phyloP scores from a whole-genome alignment of 2,113 vertebrate genomes.

The Axis porcinus region DNA sequence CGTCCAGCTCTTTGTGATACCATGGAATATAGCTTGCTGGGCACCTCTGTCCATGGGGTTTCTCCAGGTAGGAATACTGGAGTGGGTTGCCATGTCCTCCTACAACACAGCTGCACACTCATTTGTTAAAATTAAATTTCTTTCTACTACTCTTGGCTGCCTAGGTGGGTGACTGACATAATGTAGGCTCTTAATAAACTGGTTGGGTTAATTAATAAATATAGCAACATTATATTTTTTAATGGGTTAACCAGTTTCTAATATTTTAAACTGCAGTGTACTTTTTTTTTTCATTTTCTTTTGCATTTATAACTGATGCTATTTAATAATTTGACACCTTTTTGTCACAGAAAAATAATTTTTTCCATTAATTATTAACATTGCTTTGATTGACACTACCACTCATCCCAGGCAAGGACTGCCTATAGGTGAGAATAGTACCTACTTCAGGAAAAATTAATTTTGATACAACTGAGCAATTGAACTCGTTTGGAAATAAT shows the following conservation, averaged over 20 bases:
- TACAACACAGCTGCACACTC: neutral
- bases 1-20: neutral
- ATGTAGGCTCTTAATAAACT: neutral
- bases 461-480: neutral
- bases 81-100: neutral
- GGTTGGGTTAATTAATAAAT: neutral
- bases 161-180: neutral
- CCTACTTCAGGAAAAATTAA: neutral
- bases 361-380: neutral
- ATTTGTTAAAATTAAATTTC: neutral
- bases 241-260: neutral
- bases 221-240: neutral
- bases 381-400: neutral
- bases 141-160: neutral
- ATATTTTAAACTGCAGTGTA: neutral
- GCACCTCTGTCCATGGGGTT: neutral
- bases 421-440: neutral
- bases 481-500: slow-evolving; percentile 1
- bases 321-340: neutral
- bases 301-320: neutral
- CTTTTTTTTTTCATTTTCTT: neutral
- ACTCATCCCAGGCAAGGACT: neutral
- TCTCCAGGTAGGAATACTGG: neutral
- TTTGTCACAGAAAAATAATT: neutral
- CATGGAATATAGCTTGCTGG: neutral